Evolutionary conservation across 2,797 vertebrate species (phyloP).

Genomic region (Pseudopleuronectes americanus): DNA sequence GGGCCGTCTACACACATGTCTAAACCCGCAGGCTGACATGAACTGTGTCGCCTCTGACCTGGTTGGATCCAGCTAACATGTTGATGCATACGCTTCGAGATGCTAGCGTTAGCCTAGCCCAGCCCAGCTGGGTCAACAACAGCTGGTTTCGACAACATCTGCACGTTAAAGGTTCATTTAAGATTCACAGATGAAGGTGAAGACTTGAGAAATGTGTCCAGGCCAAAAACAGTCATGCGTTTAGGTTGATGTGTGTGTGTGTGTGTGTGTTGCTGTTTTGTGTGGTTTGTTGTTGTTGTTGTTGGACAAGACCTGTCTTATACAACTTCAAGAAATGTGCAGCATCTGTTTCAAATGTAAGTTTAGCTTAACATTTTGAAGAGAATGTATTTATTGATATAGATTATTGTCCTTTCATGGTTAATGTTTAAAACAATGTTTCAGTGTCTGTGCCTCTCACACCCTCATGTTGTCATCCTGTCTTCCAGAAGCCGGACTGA

Average conservation of each 20-base stretch:
- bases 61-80: constrained; percentile 31
- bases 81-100: background rate
- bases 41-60: constrained; percentile 24
- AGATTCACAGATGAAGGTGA: background rate
- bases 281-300: too few relatives aligned
- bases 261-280: too few relatives aligned
- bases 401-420: too few relatives aligned
- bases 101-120: constrained; percentile 38
- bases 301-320: too few relatives aligned
- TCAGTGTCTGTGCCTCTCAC: background rate
- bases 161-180: background rate
- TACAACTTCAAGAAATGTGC: too few relatives aligned
- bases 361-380: too few relatives aligned
- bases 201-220: background rate
- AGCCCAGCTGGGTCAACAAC: constrained; percentile 9
- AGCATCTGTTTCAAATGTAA: too few relatives aligned
- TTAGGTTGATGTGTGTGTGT: too few relatives aligned
- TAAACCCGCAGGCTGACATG: background rate
- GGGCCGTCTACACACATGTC: too few relatives aligned
- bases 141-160: constrained; percentile 3
- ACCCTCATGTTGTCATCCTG: constrained; percentile 11
- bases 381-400: too few relatives aligned
- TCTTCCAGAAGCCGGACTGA: constrained; percentile 45
- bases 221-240: too few relatives aligned
- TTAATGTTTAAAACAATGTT: too few relatives aligned